Conservation (phyloP, 2,113 vertebrate genomes). For the Macquaria australasica region DNA sequence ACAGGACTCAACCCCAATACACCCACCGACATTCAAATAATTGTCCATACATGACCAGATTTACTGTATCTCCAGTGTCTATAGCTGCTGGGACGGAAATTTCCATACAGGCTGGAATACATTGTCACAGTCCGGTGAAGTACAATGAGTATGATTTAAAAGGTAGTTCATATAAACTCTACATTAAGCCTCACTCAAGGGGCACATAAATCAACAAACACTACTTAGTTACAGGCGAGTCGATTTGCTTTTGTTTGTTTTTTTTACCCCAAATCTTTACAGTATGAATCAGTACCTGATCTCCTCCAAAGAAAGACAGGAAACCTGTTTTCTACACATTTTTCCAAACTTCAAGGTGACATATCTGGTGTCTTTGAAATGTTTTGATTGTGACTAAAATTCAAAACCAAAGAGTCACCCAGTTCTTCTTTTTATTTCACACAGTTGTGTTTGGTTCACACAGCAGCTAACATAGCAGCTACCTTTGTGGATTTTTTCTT, state of each 20-base stretch:
- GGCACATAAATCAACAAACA: neutral
- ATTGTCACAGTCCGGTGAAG: no score
- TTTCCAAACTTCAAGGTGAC: no score
- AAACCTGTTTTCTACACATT: no score
- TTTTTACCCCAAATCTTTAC: neutral
- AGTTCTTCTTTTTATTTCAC: neutral
- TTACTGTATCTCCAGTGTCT: neutral
- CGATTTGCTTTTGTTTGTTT: neutral
- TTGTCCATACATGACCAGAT: neutral
- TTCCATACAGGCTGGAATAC: neutral
- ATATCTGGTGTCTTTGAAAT: no score
- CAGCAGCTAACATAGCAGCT: neutral
- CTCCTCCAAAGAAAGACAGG: neutral
- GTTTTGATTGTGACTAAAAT: no score
- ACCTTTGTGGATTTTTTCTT: constrained; percentile 1
- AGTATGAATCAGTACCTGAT: neutral
- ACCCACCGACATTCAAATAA: neutral
- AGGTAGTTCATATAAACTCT: neutral
- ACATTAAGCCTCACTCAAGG: neutral
- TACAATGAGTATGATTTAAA: neutral
- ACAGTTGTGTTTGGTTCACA: neutral
- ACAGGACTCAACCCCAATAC: neutral
- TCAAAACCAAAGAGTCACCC: neutral
- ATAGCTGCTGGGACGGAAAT: neutral
- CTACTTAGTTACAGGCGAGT: neutral